Conservation (phyloP, 2,888 invertebrate species). For the Acleris emargana region DNA sequence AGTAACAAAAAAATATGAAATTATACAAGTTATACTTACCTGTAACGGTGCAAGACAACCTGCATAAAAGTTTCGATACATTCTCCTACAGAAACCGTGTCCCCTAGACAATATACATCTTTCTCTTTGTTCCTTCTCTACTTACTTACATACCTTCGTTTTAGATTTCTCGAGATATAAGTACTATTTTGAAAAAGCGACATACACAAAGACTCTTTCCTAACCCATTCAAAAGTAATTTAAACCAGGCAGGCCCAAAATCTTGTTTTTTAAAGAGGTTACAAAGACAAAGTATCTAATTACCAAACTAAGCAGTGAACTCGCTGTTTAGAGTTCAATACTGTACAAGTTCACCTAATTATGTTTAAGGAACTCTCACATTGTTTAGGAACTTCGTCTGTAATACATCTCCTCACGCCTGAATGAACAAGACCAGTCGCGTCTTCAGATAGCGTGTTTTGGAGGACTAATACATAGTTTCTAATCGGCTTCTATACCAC, state of each 20-base stretch:
- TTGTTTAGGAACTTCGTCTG: slow-evolving; percentile 15
- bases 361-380: slow-evolving; percentile 5
- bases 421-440: not conserved
- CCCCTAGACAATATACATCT: too few relatives aligned
- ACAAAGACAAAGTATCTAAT: slow-evolving; percentile 5
- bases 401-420: slow-evolving; percentile 6
- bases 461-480: too few relatives aligned
- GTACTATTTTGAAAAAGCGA: too few relatives aligned
- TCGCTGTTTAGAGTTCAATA: slow-evolving; percentile 13
- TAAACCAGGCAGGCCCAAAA: not conserved
- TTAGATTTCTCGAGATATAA: too few relatives aligned
- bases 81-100: too few relatives aligned
- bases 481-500: not conserved
- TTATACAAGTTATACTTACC: too few relatives aligned
- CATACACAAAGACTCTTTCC: too few relatives aligned
- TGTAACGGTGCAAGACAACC: too few relatives aligned
- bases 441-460: not conserved
- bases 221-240: not conserved
- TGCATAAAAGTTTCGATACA: too few relatives aligned
- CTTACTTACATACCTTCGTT: too few relatives aligned
- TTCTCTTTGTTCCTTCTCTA: too few relatives aligned
- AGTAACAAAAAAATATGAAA: too few relatives aligned
- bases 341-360: slow-evolving; percentile 5
- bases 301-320: slow-evolving; percentile 10
- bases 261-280: not conserved